phyloP scores from a whole-genome alignment of 2,797 vertebrate species.

The Chloroceryle inda region DNA sequence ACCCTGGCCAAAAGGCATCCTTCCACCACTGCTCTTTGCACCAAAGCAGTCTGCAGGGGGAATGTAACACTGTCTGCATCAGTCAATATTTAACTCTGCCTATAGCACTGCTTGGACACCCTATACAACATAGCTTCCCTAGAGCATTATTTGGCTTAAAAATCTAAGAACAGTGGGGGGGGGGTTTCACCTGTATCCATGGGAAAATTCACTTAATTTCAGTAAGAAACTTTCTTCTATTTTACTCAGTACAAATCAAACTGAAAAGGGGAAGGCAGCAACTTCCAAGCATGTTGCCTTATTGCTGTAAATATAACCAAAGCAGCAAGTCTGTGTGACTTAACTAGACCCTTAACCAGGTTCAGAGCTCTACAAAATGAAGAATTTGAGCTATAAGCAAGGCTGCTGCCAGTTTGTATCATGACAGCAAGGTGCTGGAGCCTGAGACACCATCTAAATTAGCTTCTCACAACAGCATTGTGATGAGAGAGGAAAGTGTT shows the following conservation, averaged over 20 bases:
- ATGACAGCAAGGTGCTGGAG: background rate
- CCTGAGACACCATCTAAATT: background rate
- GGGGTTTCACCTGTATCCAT: background rate
- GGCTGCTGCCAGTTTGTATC: background rate
- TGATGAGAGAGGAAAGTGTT: background rate
- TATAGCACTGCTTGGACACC: background rate
- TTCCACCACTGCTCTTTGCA: background rate
- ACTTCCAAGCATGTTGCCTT: background rate
- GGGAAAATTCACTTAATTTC: background rate
- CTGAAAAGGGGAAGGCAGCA: background rate
- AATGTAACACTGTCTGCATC: background rate
- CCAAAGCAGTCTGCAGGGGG: background rate
- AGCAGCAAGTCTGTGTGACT: accelerated
- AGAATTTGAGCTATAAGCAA: background rate
- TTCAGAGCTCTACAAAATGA: background rate
- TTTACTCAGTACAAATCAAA: background rate
- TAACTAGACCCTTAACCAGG: background rate
- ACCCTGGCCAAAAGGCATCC: background rate
- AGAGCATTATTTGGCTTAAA: background rate
- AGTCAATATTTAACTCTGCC: background rate
- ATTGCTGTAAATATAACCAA: background rate
- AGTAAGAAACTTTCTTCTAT: background rate
- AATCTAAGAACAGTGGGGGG: background rate
- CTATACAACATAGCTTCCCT: background rate
- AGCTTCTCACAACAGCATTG: background rate